Evolutionary conservation across 2,797 vertebrate species (phyloP).

Genomic region (Uromys caudimaculatus): DNA sequence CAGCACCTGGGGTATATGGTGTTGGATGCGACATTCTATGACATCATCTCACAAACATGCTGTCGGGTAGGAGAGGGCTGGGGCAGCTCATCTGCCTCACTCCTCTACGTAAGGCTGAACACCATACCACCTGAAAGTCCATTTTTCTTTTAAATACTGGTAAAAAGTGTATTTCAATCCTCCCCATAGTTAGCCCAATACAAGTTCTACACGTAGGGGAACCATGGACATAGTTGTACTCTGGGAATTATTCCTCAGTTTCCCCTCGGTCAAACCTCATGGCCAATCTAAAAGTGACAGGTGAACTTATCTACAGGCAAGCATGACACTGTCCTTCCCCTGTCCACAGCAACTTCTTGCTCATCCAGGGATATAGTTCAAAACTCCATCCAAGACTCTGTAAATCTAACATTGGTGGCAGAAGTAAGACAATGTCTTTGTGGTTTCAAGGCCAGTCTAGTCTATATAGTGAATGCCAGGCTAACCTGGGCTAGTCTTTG

Average conservation of each 20-base stretch:
- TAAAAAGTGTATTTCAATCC: background rate
- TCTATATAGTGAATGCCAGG: background rate
- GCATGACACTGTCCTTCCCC: background rate
- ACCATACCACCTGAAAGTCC: background rate
- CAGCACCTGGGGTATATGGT: background rate
- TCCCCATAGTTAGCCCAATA: background rate
- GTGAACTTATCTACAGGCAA: background rate
- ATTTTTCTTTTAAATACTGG: slow-evolving; percentile 31
- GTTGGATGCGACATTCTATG: background rate
- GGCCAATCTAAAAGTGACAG: background rate
- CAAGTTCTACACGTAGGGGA: background rate
- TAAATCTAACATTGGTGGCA: background rate
- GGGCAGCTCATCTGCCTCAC: background rate
- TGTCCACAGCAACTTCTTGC: background rate
- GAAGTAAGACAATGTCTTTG: background rate
- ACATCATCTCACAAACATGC: background rate
- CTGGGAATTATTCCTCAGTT: slow-evolving; percentile 2
- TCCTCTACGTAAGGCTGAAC: background rate
- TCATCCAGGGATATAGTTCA: background rate
- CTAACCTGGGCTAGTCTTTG: background rate
- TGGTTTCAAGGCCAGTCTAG: background rate
- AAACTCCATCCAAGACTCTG: background rate
- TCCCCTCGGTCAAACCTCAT: background rate
- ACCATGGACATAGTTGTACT: background rate
- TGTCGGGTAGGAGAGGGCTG: background rate